phyloP scores from a whole-genome alignment of 1,140 invertebrate genomes.

The Aphidius ervi region DNA sequence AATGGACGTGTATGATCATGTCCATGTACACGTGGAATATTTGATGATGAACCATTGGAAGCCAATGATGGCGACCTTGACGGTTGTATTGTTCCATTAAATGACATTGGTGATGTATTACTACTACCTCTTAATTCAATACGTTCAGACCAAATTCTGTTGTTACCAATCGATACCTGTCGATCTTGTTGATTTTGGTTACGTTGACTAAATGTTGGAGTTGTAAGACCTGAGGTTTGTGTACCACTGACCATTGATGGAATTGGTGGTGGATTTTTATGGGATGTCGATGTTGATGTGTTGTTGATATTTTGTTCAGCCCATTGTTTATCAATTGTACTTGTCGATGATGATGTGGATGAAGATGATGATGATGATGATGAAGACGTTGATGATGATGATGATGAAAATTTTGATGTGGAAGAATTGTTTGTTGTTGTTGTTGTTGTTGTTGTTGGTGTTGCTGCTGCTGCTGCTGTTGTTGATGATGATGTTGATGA shows the following conservation, averaged over 20 bases:
- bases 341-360: slow-evolving; percentile 1
- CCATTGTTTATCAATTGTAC: slow-evolving; percentile 10
- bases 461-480: slow-evolving; percentile 21
- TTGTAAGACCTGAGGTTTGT: neutral
- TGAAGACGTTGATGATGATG: slow-evolving; percentile 29
- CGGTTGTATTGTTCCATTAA: slow-evolving; percentile 43
- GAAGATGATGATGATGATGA: neutral
- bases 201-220: slow-evolving; percentile 5
- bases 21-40: slow-evolving; percentile 42
- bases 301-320: neutral
- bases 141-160: slow-evolving; percentile 30
- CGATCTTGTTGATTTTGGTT: slow-evolving; percentile 29
- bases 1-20: slow-evolving; percentile 46
- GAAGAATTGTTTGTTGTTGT: no score
- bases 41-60: slow-evolving; percentile 29
- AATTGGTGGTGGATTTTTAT: neutral
- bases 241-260: neutral
- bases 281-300: slow-evolving; percentile 6
- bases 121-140: slow-evolving; percentile 34
- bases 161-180: slow-evolving; percentile 18
- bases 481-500: slow-evolving; percentile 29
- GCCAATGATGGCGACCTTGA: slow-evolving; percentile 43
- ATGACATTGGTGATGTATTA: slow-evolving; percentile 39
- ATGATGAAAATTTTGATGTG: slow-evolving; percentile 26
- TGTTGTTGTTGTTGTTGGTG: slow-evolving; percentile 36